Evolutionary conservation across 2,113 vertebrate species (phyloP).

Genomic region (Cochlearius cochlearius): DNA sequence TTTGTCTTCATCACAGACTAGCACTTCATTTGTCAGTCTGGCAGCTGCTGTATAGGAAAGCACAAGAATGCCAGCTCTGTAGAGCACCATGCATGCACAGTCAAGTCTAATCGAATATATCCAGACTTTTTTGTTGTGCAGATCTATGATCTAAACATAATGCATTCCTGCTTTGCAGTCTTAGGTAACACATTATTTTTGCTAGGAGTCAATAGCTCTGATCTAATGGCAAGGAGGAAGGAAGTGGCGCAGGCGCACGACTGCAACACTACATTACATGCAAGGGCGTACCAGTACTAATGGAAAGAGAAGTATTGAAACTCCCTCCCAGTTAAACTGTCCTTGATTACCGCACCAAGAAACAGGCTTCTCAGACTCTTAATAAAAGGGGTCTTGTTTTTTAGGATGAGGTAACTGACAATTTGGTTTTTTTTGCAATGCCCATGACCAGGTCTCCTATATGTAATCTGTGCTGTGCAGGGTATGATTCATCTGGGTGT

Average conservation of each 20-base stretch:
- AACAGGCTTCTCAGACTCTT: background rate
- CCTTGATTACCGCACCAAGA: background rate
- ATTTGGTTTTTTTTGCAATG: background rate
- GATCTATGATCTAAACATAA: background rate
- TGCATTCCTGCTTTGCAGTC: background rate
- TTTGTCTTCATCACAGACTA: conserved; percentile 64
- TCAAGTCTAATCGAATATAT: background rate
- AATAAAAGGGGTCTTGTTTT: background rate
- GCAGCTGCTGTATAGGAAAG: background rate
- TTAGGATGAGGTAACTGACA: background rate
- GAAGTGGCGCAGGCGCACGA: fast-evolving
- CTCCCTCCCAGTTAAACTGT: background rate
- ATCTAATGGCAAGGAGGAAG: background rate
- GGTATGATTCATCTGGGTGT: background rate
- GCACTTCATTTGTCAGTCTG: conserved; percentile 60
- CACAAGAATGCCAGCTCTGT: background rate
- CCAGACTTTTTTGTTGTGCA: background rate
- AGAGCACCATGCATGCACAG: background rate
- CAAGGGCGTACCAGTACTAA: too few relatives aligned
- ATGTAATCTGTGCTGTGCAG: background rate
- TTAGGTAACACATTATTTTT: background rate
- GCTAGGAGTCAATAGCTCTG: background rate
- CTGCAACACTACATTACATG: fast-evolving
- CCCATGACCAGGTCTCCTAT: background rate
- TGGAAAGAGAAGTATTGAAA: background rate